phyloP scores from a whole-genome alignment of 2,113 vertebrate species.

The Crocuta crocuta region DNA sequence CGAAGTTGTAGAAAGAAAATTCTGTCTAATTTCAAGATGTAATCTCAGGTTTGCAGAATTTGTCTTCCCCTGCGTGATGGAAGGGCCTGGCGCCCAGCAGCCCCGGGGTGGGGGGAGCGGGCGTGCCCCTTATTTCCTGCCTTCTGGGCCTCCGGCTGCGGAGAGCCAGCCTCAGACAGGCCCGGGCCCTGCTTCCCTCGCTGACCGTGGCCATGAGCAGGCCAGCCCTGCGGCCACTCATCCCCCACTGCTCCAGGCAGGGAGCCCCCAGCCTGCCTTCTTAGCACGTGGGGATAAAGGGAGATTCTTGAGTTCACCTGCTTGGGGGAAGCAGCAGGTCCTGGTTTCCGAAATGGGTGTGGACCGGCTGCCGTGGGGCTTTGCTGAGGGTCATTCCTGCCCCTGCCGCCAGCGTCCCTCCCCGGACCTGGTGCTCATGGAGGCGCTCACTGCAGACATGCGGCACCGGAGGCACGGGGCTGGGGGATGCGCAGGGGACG shows the following conservation, averaged over 20 bases:
- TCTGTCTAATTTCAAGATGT: conserved; percentile 66
- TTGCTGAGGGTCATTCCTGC: neutral
- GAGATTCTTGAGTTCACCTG: neutral
- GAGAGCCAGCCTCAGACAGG: rapidly evolving
- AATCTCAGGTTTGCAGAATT: neutral
- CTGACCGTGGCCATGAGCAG: rapidly evolving
- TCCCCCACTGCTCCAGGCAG: rapidly evolving
- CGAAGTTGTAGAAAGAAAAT: conserved; percentile 52
- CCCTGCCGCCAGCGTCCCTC: rapidly evolving
- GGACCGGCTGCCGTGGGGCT: neutral
- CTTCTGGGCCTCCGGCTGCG: rapidly evolving
- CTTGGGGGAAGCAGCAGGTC: rapidly evolving
- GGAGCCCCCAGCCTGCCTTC: neutral
- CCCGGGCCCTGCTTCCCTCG: neutral
- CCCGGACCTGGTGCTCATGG: rapidly evolving
- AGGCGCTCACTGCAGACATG: rapidly evolving
- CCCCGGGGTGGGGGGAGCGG: no score
- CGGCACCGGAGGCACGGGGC: rapidly evolving
- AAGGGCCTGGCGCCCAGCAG: rapidly evolving
- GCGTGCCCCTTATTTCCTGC: rapidly evolving
- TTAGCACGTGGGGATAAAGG: rapidly evolving
- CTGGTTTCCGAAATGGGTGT: no score
- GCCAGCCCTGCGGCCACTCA: rapidly evolving
- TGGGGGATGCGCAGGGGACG: rapidly evolving
- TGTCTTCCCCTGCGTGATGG: neutral